A percentile compares a stretch with the other conserved stretches of the same genome.
phyloP scores from a whole-genome alignment of 2,113 vertebrate species.

The Oreochromis niloticus region DNA sequence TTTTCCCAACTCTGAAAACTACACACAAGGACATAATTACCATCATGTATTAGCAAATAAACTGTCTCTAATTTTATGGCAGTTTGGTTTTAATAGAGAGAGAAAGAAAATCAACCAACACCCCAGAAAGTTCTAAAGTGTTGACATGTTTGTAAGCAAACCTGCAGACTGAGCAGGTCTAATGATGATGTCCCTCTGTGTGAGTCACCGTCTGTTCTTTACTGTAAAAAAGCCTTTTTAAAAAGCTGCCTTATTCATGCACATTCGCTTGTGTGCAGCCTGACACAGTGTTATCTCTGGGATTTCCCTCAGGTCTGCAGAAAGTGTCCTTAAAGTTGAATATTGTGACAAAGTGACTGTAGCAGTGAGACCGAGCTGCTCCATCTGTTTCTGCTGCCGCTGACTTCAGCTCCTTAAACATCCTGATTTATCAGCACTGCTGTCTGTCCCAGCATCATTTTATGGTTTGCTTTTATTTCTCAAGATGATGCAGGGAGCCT shows the following conservation, averaged over 20 bases:
- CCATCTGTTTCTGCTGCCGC: neutral
- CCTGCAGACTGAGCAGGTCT: neutral
- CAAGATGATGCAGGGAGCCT: neutral
- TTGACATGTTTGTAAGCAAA: neutral
- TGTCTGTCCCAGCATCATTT: too few species aligned
- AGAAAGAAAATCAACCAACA: neutral
- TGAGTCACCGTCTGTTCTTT: neutral
- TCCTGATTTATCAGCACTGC: too few species aligned
- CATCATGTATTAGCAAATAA: neutral
- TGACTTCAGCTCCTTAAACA: too few species aligned
- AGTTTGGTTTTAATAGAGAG: neutral
- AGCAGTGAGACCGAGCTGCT: neutral
- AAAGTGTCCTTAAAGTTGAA: neutral
- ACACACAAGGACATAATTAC: too few species aligned
- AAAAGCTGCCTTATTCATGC: neutral
- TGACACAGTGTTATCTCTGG: neutral
- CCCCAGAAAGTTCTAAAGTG: neutral
- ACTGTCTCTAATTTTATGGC: neutral
- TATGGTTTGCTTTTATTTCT: too few species aligned
- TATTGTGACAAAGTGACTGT: neutral
- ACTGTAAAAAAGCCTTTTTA: neutral
- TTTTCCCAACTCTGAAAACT: neutral
- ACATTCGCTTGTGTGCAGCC: neutral
- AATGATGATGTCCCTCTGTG: fast-evolving
- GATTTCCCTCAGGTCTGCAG: neutral